Evolutionary conservation across 2,888 invertebrate species (phyloP).

Genomic region (Drosophila bunnanda): DNA sequence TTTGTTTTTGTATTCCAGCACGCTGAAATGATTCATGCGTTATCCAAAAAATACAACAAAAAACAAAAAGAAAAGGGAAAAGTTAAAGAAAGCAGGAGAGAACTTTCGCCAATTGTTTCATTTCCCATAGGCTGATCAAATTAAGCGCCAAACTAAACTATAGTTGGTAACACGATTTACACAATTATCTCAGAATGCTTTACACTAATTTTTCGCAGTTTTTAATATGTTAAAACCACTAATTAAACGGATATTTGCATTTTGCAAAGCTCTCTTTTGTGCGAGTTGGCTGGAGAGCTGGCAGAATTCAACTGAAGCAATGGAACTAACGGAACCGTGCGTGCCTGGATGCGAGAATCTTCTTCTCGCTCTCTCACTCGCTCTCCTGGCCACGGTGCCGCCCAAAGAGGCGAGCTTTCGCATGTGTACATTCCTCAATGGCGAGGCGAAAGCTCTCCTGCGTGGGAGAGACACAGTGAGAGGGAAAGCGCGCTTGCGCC

Average conservation of each 20-base stretch:
- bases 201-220: slow-evolving; percentile 14
- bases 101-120: neutral
- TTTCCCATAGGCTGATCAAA: slow-evolving; percentile 3
- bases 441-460: slow-evolving; percentile 30
- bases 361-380: slow-evolving; percentile 14
- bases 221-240: slow-evolving; percentile 7
- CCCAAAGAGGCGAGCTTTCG: slow-evolving; percentile 56
- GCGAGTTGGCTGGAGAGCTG: slow-evolving; percentile 42
- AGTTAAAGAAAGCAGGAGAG: neutral
- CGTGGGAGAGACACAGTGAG: slow-evolving; percentile 8
- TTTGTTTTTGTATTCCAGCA: slow-evolving; percentile 41
- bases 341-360: slow-evolving; percentile 29
- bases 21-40: slow-evolving; percentile 49
- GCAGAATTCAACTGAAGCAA: slow-evolving; percentile 34
- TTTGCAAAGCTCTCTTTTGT: slow-evolving; percentile 31
- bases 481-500: slow-evolving; percentile 21
- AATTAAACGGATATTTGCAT: slow-evolving; percentile 37
- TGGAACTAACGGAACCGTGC: slow-evolving; percentile 22
- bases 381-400: slow-evolving; percentile 53
- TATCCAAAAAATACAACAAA: slow-evolving; percentile 14
- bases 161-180: neutral
- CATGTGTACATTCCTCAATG: slow-evolving; percentile 37
- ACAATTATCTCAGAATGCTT: slow-evolving; percentile 11
- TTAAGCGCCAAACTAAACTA: slow-evolving; percentile 45
- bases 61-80: neutral